Base-by-base conservation (phyloP, 2,797 vertebrate species). In the Phrynocephalus vlangalii region DNA sequence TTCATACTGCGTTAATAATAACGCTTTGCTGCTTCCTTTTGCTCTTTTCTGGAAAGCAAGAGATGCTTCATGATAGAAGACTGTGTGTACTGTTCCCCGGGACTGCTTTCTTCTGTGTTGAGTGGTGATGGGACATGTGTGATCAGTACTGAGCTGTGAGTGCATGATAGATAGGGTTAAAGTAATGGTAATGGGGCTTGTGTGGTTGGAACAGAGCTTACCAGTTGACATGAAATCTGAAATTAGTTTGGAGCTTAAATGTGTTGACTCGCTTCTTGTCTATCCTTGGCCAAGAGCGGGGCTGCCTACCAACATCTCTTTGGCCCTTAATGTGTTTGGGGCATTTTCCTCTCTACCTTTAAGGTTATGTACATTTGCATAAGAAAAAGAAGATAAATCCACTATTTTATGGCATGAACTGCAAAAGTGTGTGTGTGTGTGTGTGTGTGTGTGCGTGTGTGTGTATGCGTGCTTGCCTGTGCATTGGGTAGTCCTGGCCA, bases 1-100 rank as follows among this genome's bases (percentile, higher is more conserved):
- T 91, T 94, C 87, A 92, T 90, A 70, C 70, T 94, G 91, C 75
- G 82, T 44, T 44, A 44, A 44, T 44, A 44, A 90, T 95, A 92
- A 95, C 91, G n/a, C 85, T 90, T 95, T 86, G 94, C 91, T 95
- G 89, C 94, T 92, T 90, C 85, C 8, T 91, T 92, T 95, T 94
- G 93, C 91, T 89, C 79, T 94, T 77, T 92, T 26, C 89, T 93
- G 93, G 92, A 94, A 94, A 91, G 60, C 87, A 63, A 86, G 60
- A 82, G 56, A 71, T 88, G 93, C 91, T 94, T 93, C 33, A 44
- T 94, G 67, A 87, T 89, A 85, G 92, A 91, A 94, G 83, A 92
- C 85, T 93, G 93, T 85, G 93, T 85, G 79, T 92, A 91, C 84
- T 92, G 66, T 85, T 70, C 75, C 84, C 87, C 84, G 78, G 66